phyloP scores from a whole-genome alignment of 2,888 invertebrate genomes.

The Monochamus alternatus region DNA sequence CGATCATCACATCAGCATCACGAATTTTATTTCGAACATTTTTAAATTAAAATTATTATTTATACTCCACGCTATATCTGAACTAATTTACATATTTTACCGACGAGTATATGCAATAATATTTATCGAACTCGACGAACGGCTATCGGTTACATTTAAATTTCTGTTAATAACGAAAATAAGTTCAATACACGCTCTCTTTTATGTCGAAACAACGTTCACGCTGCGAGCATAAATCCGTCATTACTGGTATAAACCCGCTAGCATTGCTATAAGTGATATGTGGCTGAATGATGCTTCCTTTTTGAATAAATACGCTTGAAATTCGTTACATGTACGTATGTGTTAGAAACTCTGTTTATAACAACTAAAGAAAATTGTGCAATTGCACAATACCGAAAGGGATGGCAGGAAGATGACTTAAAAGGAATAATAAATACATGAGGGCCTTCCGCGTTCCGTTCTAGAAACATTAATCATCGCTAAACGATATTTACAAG shows the following conservation, averaged over 20 bases:
- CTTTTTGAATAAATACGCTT: slow-evolving; percentile 49
- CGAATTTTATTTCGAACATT: too few species aligned
- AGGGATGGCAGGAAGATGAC: slow-evolving; percentile 9
- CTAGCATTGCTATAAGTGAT: slow-evolving; percentile 49
- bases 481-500: too few species aligned
- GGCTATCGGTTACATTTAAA: neutral
- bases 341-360: slow-evolving; percentile 50
- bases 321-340: slow-evolving; percentile 49
- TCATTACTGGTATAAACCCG: slow-evolving; percentile 44
- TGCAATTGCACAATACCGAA: slow-evolving; percentile 31
- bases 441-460: slow-evolving; percentile 27
- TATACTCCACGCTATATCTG: too few species aligned
- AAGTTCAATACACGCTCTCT: slow-evolving; percentile 4
- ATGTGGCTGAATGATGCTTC: slow-evolving; percentile 52
- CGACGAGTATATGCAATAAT: too few species aligned
- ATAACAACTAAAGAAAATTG: slow-evolving; percentile 36
- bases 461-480: neutral
- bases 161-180: slow-evolving; percentile 7
- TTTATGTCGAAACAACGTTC: slow-evolving; percentile 47
- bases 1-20: too few species aligned
- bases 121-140: too few species aligned
- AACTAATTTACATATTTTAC: too few species aligned
- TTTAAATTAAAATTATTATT: too few species aligned
- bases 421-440: slow-evolving; percentile 26
- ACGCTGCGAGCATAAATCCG: slow-evolving; percentile 44